Evolutionary conservation across 2,888 invertebrate species (phyloP).

Genomic region (Oscheius sp.): DNA sequence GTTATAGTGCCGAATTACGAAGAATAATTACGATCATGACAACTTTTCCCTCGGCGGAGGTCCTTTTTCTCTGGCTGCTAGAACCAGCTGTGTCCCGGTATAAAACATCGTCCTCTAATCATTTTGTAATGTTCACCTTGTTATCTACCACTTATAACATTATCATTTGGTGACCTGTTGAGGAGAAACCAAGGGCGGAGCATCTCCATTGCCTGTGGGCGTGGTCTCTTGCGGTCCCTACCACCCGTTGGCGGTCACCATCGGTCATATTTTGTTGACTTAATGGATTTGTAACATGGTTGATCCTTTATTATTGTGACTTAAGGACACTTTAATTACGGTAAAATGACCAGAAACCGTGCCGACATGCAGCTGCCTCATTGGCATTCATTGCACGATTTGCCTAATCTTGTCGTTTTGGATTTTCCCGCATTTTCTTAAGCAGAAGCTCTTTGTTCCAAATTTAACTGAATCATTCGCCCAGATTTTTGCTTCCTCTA

Average conservation of each 20-base stretch:
- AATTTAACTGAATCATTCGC: neutral
- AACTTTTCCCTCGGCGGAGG: no score
- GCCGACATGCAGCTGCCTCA: constrained; percentile 5
- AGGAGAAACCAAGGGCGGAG: constrained; percentile 14
- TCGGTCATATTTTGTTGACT: constrained; percentile 1
- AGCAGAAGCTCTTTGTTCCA: neutral
- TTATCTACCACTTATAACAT: constrained; percentile 26
- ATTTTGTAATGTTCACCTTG: constrained; percentile 14
- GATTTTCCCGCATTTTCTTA: neutral
- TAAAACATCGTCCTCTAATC: neutral
- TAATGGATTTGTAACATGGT: neutral
- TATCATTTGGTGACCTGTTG: constrained; percentile 17
- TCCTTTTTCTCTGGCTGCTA: neutral
- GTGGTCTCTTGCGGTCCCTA: neutral
- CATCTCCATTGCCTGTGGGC: neutral
- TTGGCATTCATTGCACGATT: constrained; percentile 14
- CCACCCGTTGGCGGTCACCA: constrained; percentile 1
- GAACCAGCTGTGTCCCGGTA: constrained; percentile 10
- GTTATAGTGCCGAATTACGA: no score
- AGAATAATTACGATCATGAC: no score
- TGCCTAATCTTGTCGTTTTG: constrained; percentile 13
- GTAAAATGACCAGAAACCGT: constrained; percentile 10
- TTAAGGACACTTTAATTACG: constrained; percentile 4
- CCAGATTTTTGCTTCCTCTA: neutral
- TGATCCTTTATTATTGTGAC: neutral